Evolutionary conservation across 2,888 invertebrate species (phyloP), one percentile per base, ranked within the genome.

Genomic region (Esperia sulphurella): DNA sequence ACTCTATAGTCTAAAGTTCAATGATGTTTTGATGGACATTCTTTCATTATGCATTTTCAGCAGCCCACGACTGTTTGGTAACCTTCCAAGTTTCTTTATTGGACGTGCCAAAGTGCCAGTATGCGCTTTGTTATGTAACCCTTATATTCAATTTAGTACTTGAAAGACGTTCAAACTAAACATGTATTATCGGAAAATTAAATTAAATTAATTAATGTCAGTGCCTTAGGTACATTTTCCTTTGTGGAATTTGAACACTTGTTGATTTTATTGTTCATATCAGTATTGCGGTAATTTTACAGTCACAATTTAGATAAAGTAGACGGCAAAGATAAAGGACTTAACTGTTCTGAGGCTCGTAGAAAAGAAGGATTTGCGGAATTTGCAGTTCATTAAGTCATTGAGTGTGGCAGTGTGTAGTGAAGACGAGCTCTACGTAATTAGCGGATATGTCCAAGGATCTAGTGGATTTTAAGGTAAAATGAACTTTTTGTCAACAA

Each of bases 261-360:
- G 65, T 73, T 71, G 73, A 65, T 63, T 77, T 74, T 76, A 79
- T 72, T 69, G 53, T 49, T 50, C 52, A 49, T 44, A 53, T 49
- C 21, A 44, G 46, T 64, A 70, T 58, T 59, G 66, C 64, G 63
- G 69, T 71, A 72, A 68, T 79, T 75, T 61, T 67, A 58, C 63
- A 60, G 68, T 69, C 63, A 76, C 65, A 75, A 84, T 84, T 82
- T 77, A 84, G 83, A 85, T 85, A 85, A 80, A 77, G 64, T 62
- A 77, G 65, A 71, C 64, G 67, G 67, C 55, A 61, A 61, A 77
- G 85, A 87, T 86, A 86, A 83, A 81, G 75, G 60, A 63, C 68
- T 80, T 83, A 78, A 81, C 77, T 80, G 79, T 77, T 31, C 61
- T 55, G 62, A 58, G 66, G 63, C 63, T 68, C 61, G 65, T 75